These are phyloP conservation scores for Bombus superbus DNA, from an alignment of 1,140 invertebrate genomes.

Conservation along the genomic window DNA sequence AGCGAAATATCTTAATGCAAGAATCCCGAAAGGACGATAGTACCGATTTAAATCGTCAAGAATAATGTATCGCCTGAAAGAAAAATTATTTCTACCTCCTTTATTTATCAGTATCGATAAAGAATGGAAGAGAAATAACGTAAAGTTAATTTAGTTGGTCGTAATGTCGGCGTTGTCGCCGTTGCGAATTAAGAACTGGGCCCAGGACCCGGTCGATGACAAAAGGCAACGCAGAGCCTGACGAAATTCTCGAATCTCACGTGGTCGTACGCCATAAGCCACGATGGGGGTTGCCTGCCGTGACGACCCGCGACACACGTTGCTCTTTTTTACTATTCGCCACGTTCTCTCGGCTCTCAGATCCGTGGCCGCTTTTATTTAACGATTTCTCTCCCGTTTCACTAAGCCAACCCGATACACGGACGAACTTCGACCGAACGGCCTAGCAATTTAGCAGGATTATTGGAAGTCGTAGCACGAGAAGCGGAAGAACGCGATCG, in stretches of 20 bases:
- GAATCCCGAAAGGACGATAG: not conserved
- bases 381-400: conserved; percentile 69
- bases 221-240: conserved; percentile 57
- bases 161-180: conserved; percentile 45
- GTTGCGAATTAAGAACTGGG: conserved; percentile 48
- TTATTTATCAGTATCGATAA: not conserved
- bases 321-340: conserved; percentile 63
- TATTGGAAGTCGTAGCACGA: conserved; percentile 55
- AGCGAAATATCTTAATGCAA: not conserved
- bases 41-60: no score
- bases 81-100: not conserved
- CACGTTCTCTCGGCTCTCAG: conserved; percentile 46
- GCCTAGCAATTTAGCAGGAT: conserved; percentile 60
- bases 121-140: not conserved
- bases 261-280: conserved; percentile 61
- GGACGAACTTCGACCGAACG: conserved; percentile 34
- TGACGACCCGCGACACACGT: conserved; percentile 60
- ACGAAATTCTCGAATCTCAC: conserved; percentile 66
- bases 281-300: conserved; percentile 64
- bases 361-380: conserved; percentile 64
- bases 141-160: conserved; percentile 19
- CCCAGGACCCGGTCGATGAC: conserved; percentile 43
- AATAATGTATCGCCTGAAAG: not conserved
- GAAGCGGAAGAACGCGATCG: conserved; percentile 40
- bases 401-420: conserved; percentile 51